A percentile compares a stretch with the other conserved stretches of the same genome.
Conservation (phyloP, 64 coral and sea anemone species). For the Cladopsammia gracilis region DNA sequence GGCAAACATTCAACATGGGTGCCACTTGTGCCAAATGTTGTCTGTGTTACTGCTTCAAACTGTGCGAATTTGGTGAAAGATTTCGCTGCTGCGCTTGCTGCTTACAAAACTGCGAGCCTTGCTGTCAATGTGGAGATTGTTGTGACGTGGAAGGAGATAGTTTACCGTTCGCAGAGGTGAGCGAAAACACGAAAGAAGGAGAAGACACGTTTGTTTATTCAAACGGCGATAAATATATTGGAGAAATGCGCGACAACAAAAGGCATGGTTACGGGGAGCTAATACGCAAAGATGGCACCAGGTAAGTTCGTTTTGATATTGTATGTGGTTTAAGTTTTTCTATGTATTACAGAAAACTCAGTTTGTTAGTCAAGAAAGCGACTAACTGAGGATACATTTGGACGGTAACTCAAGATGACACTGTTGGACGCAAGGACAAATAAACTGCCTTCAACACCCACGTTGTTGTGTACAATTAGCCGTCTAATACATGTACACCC, state of each 20-base stretch:
- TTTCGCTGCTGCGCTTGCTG: constrained; percentile 12
- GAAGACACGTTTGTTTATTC: constrained; percentile 36
- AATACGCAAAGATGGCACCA: constrained; percentile 37
- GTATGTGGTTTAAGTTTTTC: too few species aligned
- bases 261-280: constrained; percentile 72
- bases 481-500: too few species aligned
- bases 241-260: constrained; percentile 19
- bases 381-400: too few species aligned
- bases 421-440: too few species aligned
- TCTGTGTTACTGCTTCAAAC: constrained; percentile 61
- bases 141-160: constrained; percentile 49
- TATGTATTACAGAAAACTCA: too few species aligned
- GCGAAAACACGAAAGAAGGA: constrained; percentile 21
- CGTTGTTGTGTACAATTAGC: too few species aligned
- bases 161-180: neutral
- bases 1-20: constrained; percentile 8
- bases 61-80: constrained; percentile 20
- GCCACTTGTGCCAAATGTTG: constrained; percentile 57
- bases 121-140: constrained; percentile 65
- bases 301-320: neutral
- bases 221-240: constrained; percentile 41
- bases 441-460: too few species aligned
- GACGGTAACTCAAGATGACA: too few species aligned
- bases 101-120: neutral
- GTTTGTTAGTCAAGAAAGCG: too few species aligned